Evolutionary conservation across 2,113 vertebrate species (phyloP).

Genomic region (Anhinga anhinga): DNA sequence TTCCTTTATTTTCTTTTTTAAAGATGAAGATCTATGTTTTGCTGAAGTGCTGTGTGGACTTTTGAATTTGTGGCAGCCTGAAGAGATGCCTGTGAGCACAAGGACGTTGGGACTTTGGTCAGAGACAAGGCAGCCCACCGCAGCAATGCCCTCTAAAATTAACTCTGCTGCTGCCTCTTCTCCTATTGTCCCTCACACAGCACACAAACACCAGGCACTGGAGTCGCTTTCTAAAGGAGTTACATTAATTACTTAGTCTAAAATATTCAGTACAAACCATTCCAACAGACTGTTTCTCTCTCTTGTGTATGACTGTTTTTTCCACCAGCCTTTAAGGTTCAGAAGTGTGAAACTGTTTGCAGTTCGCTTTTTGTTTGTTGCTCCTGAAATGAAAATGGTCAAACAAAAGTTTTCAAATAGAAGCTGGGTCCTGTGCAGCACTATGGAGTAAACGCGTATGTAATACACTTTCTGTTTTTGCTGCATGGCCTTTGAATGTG

Average conservation of each 20-base stretch:
- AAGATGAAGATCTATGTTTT: neutral
- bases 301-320: neutral
- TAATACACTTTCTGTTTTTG: neutral
- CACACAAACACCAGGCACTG: neutral
- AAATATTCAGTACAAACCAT: neutral
- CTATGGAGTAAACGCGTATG: accelerated
- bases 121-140: neutral
- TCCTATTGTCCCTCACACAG: accelerated
- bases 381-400: neutral
- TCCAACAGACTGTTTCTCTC: neutral
- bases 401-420: neutral
- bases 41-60: neutral
- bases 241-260: neutral
- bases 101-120: neutral
- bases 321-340: neutral
- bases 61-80: neutral
- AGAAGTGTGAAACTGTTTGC: neutral
- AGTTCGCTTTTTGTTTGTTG: neutral
- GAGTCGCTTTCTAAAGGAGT: neutral
- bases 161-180: neutral
- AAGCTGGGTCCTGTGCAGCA: neutral
- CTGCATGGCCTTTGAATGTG: neutral
- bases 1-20: neutral
- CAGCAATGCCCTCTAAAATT: neutral
- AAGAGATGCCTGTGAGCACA: neutral